phyloP scores from a whole-genome alignment of 2,797 vertebrate species.

The Alexandromys oeconomus region DNA sequence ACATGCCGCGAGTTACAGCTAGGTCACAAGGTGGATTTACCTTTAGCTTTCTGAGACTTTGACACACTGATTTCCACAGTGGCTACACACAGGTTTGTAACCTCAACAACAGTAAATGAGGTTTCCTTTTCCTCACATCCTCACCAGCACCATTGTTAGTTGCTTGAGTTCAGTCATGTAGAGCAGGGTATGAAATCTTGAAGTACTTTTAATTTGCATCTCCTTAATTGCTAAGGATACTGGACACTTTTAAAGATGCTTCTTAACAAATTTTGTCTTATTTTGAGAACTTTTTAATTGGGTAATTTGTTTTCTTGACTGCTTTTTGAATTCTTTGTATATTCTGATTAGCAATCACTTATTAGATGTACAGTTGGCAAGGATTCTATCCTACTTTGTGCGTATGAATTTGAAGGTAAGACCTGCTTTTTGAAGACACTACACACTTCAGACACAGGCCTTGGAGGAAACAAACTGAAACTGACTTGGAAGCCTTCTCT shows the following conservation, averaged over 20 bases:
- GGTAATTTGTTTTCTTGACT: background rate
- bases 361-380: background rate
- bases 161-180: background rate
- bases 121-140: background rate
- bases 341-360: background rate
- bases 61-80: too few species aligned
- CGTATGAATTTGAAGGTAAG: background rate
- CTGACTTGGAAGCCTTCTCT: background rate
- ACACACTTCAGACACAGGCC: background rate
- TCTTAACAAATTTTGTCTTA: background rate
- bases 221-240: background rate
- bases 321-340: background rate
- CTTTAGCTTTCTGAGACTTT: background rate
- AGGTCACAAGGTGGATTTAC: background rate
- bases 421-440: background rate
- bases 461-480: background rate
- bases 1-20: background rate
- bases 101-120: background rate
- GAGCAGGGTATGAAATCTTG: background rate
- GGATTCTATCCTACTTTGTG: background rate
- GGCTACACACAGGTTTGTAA: background rate
- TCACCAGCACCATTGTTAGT: background rate
- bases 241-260: background rate
- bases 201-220: background rate
- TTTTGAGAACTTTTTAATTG: background rate